These are phyloP conservation scores for Neomonachus schauinslandi DNA, from an alignment of 2,113 vertebrate genomes.

Conservation along the genomic window DNA sequence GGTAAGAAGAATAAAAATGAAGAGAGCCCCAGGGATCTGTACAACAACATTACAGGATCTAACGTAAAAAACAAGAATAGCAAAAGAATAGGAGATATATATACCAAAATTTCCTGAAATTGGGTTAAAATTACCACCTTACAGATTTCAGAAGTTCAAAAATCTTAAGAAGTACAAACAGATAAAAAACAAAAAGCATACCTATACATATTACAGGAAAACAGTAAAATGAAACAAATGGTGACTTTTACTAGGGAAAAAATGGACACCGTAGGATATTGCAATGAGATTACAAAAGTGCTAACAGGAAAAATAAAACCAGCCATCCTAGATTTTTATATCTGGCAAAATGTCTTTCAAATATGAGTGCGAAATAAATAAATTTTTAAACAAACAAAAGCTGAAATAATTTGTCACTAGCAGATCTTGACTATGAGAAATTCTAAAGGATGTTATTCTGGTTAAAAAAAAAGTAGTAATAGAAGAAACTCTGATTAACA, in stretches of 20 bases:
- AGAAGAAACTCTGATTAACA: neutral
- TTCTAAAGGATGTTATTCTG: neutral
- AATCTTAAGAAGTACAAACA: neutral
- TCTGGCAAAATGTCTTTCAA: neutral
- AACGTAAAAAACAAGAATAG: neutral
- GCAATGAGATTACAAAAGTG: neutral
- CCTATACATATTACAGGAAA: neutral
- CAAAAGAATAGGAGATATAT: neutral
- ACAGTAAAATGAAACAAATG: neutral
- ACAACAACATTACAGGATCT: neutral
- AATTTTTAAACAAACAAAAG: neutral
- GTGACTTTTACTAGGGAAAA: neutral
- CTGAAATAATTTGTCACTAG: neutral
- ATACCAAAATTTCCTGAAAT: neutral
- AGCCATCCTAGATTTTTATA: neutral
- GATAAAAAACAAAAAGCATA: neutral
- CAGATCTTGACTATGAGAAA: neutral
- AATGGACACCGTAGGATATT: neutral
- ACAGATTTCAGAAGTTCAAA: neutral
- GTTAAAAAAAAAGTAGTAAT: neutral
- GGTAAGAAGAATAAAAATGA: neutral
- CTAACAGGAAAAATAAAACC: neutral
- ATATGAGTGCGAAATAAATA: neutral
- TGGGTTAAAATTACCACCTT: neutral
- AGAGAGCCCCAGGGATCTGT: neutral